phyloP scores from a whole-genome alignment of 2,797 vertebrate genomes.

The Halcyon smyrnensis region DNA sequence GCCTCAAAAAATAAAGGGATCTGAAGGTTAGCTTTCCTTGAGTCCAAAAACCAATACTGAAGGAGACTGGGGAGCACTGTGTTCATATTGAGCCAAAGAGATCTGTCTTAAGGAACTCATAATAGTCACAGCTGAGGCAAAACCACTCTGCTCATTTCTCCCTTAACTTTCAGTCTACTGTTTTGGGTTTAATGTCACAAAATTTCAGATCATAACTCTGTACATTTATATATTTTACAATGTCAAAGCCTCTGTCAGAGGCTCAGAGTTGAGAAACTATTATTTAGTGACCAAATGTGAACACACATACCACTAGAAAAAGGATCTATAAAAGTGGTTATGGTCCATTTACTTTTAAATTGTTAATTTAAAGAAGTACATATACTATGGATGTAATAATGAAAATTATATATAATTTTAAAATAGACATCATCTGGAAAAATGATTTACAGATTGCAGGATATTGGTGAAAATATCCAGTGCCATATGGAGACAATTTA shows the following conservation, averaged over 20 bases:
- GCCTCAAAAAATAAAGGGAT: background rate
- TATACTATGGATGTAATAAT: background rate
- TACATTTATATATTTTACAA: background rate
- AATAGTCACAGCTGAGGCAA: background rate
- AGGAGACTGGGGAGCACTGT: background rate
- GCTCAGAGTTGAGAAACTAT: background rate
- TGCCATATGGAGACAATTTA: slow-evolving; percentile 57
- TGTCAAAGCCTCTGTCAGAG: background rate
- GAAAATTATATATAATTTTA: slow-evolving; percentile 26
- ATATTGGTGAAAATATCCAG: slow-evolving; percentile 15
- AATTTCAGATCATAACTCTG: background rate
- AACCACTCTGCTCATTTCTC: background rate
- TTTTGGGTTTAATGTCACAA: background rate
- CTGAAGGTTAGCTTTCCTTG: background rate
- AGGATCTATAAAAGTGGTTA: background rate
- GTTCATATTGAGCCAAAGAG: background rate
- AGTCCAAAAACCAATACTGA: background rate
- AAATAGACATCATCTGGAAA: slow-evolving; percentile 30
- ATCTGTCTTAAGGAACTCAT: background rate
- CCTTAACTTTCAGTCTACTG: background rate
- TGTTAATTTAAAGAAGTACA: background rate
- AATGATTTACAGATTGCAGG: slow-evolving; percentile 50
- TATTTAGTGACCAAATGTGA: background rate
- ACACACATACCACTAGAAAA: background rate
- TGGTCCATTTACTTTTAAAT: background rate